Percentiles rank a stretch among this genome's conserved stretches.
Evolutionary conservation across 2,888 invertebrate species (phyloP).

Genomic region (Mylabris sibirica): DNA sequence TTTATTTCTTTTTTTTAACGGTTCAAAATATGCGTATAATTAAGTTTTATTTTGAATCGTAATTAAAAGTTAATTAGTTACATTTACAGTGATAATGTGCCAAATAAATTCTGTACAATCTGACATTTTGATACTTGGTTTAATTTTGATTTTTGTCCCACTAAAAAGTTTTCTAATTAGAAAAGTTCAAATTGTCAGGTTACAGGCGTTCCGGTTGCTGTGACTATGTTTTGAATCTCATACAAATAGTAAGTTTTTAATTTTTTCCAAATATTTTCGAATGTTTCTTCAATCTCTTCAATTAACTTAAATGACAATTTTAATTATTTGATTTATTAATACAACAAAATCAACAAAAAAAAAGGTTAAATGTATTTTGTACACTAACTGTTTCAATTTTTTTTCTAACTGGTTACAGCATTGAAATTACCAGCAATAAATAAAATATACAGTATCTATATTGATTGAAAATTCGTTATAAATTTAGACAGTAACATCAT

Average conservation of each 20-base stretch:
- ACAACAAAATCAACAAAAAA: not conserved
- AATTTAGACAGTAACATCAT: conserved; percentile 34
- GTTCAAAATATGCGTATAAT: not conserved
- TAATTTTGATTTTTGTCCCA: not conserved
- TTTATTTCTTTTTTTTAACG: not conserved
- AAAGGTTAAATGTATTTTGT: conserved; percentile 2
- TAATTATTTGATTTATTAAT: not conserved
- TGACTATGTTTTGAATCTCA: conserved; percentile 8
- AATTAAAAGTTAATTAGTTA: not conserved
- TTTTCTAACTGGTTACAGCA: conserved; percentile 42
- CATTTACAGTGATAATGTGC: conserved; percentile 4
- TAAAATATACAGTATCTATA: conserved; percentile 2
- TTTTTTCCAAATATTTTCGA: conserved; percentile 35
- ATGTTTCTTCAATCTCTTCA: conserved; percentile 16
- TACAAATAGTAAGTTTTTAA: conserved; percentile 9
- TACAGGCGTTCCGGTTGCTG: conserved; percentile 9
- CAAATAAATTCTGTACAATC: conserved; percentile 9
- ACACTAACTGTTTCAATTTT: conserved; percentile 12
- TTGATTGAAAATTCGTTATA: conserved; percentile 24
- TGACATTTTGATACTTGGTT: not conserved
- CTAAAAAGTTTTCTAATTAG: not conserved
- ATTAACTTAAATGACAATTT: not conserved
- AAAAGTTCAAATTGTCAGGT: conserved; percentile 14
- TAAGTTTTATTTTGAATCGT: not conserved
- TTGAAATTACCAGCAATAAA: conserved; percentile 30